Base-by-base conservation (phyloP, 2,888 invertebrate species). In the Bembecia ichneumoniformis region DNA sequence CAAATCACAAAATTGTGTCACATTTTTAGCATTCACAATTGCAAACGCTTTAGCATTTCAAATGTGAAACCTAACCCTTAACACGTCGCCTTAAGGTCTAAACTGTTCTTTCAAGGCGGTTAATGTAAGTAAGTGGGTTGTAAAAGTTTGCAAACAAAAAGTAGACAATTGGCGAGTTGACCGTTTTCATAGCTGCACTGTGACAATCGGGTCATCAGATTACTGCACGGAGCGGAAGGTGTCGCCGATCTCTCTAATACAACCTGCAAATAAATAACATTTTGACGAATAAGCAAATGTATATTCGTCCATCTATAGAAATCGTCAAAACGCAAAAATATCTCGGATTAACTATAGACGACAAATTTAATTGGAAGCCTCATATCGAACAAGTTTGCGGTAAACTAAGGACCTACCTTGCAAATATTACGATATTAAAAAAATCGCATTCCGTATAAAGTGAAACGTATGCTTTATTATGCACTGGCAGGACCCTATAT, bases 111-210 rank as follows among this genome's bases (percentile, higher is more conserved):
- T 40, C n/a, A 13, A 13, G n/a, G 14, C 3, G 14, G 13, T 7
- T 5, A 40, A 40, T 40, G n/a, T n/a, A 40, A 13, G 7, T 40
- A 13, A 14, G 40, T 14, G 40, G 5, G 10, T 9, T 14, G 11
- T 51, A 48, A 52, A 60, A 67, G 71, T 76, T 77, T 71, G 63
- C 64, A 69, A 77, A 78, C 77, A 77, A 66, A 59, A 60, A 58
- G 68, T 72, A 69, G 71, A 77, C 77, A 77, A 77, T 75, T 70
- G 63, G 64, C 61, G 64, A 63, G 58, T 28, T 68, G 64, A 58
- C 62, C 60, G 60, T 58, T 58, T 55, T 54, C 55, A 49, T 56
- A 52, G 53, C 36, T 40, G n/a, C 44, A 28, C 28, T 28, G 28
- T 45, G 46, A 64, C 67, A 68, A 66, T 62, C 60, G 55, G 59